phyloP scores from a whole-genome alignment of 2,797 vertebrate genomes.

The Fringilla coelebs region DNA sequence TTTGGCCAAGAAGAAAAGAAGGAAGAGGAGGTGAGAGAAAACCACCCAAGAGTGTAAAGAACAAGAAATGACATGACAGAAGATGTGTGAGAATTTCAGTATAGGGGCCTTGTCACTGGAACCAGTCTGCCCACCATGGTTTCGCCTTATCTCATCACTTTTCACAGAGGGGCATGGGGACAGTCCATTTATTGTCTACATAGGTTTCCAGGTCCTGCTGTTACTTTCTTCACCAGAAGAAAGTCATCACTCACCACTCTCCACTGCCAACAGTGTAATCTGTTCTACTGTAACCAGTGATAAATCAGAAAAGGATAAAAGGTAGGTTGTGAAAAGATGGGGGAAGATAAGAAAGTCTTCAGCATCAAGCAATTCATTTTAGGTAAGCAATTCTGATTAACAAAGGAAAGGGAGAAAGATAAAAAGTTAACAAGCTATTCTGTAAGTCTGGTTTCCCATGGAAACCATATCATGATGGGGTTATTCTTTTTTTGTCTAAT shows the following conservation, averaged over 20 bases:
- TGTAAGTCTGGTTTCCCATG: slow-evolving; percentile 22
- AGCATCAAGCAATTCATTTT: slow-evolving; percentile 16
- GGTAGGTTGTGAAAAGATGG: neutral
- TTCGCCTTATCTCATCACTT: neutral
- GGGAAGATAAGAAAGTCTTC: slow-evolving; percentile 2
- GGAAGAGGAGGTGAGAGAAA: neutral
- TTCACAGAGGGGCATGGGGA: neutral
- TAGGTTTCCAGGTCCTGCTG: neutral
- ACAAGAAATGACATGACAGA: neutral
- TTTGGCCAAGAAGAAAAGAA: neutral
- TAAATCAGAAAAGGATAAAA: slow-evolving; percentile 24
- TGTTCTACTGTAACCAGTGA: slow-evolving; percentile 14
- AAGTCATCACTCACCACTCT: neutral
- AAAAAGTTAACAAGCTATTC: slow-evolving; percentile 30
- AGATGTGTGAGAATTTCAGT: neutral
- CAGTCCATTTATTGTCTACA: neutral
- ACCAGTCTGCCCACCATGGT: neutral
- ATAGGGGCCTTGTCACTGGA: neutral
- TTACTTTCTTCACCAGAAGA: neutral
- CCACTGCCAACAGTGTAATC: neutral
- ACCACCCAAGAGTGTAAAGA: neutral
- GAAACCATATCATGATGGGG: neutral
- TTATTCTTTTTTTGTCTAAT: neutral
- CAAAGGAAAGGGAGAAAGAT: slow-evolving; percentile 23
- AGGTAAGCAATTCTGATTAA: slow-evolving; percentile 13